These are phyloP conservation scores for Chondrilla cf. caribensis DNA, from an alignment of 37 sponge, comb jelly and placozoan genomes.

Conservation along the genomic window DNA sequence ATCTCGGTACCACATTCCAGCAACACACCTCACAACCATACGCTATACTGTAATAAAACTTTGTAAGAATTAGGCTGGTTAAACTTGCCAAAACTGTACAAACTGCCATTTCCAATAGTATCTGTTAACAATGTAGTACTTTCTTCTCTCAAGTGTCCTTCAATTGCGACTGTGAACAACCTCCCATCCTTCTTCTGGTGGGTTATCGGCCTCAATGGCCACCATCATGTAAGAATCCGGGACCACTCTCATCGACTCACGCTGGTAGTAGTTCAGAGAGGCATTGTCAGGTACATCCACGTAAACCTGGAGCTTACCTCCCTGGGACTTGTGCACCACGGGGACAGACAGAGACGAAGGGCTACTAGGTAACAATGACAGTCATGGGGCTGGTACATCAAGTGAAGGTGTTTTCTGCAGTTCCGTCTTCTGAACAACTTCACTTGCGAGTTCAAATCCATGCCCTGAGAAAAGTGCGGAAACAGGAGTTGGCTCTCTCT, in stretches of 20 bases:
- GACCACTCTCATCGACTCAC: background rate
- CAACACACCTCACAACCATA: no score
- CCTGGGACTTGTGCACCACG: conserved; percentile 6
- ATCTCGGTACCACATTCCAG: no score
- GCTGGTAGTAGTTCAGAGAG: background rate
- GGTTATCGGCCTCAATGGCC: background rate
- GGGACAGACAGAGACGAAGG: background rate
- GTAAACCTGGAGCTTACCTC: conserved; percentile 24
- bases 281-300: conserved; percentile 3
- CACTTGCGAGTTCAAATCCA: background rate
- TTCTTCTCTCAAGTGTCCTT: conserved; percentile 3
- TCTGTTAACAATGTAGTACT: background rate
- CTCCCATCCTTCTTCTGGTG: conserved; percentile 29
- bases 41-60: no score
- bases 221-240: background rate
- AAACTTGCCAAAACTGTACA: no score
- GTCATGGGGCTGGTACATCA: background rate
- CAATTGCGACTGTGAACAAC: conserved; percentile 4
- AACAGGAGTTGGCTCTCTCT: conserved; percentile 22
- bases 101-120: no score
- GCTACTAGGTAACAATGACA: background rate
- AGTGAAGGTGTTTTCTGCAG: background rate
- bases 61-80: no score
- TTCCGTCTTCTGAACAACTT: background rate
- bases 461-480: background rate